Evolutionary conservation across 2,113 vertebrate species (phyloP).

Genomic region (Phylloscopus trochilus): DNA sequence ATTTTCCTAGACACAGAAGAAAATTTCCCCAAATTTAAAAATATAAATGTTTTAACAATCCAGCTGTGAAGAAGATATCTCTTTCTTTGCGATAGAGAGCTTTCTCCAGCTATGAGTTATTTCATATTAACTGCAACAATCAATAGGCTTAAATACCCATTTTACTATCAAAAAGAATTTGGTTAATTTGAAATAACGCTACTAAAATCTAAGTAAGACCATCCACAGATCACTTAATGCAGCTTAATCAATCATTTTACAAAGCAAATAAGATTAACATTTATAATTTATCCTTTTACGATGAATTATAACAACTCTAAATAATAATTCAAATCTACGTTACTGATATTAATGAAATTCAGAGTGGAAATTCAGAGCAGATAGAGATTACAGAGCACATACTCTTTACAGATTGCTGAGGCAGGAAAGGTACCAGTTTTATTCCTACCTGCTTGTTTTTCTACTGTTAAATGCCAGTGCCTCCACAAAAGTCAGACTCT

Average conservation of each 20-base stretch:
- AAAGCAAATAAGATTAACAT: neutral
- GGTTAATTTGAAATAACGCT: neutral
- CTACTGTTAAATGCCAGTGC: neutral
- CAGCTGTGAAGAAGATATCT: neutral
- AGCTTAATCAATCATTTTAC: neutral
- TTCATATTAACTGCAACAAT: neutral
- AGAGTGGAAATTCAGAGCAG: neutral
- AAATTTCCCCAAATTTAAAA: neutral
- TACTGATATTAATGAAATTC: neutral
- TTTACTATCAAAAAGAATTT: neutral
- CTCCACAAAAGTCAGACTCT: neutral
- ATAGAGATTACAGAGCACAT: neutral
- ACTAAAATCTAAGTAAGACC: neutral
- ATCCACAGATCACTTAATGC: neutral
- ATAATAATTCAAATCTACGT: neutral
- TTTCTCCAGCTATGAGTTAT: neutral
- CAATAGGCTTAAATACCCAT: neutral
- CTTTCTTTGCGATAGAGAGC: neutral
- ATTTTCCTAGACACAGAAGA: neutral
- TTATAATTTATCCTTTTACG: neutral
- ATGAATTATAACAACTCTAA: neutral
- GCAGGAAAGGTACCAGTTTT: neutral
- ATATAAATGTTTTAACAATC: neutral
- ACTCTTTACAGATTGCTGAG: neutral
- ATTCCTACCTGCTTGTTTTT: neutral